phyloP scores from a whole-genome alignment of 2,797 vertebrate species.

The Atherinosoma microstoma region DNA sequence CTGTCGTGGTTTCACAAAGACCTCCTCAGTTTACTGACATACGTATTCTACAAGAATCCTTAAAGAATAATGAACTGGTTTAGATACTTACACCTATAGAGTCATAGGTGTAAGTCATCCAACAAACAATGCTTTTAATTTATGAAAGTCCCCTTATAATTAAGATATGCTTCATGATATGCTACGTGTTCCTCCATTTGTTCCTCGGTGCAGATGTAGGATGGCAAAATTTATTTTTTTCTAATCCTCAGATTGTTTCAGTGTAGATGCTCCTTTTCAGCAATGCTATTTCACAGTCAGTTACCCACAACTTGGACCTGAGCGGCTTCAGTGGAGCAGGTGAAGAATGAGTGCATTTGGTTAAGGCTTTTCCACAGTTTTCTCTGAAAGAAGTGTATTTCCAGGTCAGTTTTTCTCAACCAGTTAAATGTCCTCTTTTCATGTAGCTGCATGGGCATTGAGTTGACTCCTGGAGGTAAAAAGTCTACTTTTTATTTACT shows the following conservation, averaged over 20 bases:
- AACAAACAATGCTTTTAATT: neutral
- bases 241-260: slow-evolving; percentile 14
- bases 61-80: slow-evolving; percentile 37
- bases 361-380: slow-evolving; percentile 30
- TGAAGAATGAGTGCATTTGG: slow-evolving; percentile 28
- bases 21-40: slow-evolving; percentile 59
- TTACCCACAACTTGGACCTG: slow-evolving; percentile 48
- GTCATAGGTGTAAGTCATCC: neutral
- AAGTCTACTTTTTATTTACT: slow-evolving; percentile 7
- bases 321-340: slow-evolving; percentile 28
- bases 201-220: slow-evolving; percentile 11
- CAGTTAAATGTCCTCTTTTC: neutral
- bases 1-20: slow-evolving; percentile 68
- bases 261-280: slow-evolving; percentile 37
- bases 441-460: neutral
- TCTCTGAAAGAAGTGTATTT: slow-evolving; percentile 10
- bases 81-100: slow-evolving; percentile 22
- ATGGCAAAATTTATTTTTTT: slow-evolving; percentile 34
- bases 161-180: slow-evolving; percentile 1
- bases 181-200: neutral
- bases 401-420: slow-evolving; percentile 19
- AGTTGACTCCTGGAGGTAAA: neutral
- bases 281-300: slow-evolving; percentile 57
- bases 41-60: slow-evolving; percentile 29
- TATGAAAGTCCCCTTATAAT: neutral